Evolutionary conservation across 2,113 vertebrate genomes (phyloP).

Genomic region (Triplophysa tibetana): DNA sequence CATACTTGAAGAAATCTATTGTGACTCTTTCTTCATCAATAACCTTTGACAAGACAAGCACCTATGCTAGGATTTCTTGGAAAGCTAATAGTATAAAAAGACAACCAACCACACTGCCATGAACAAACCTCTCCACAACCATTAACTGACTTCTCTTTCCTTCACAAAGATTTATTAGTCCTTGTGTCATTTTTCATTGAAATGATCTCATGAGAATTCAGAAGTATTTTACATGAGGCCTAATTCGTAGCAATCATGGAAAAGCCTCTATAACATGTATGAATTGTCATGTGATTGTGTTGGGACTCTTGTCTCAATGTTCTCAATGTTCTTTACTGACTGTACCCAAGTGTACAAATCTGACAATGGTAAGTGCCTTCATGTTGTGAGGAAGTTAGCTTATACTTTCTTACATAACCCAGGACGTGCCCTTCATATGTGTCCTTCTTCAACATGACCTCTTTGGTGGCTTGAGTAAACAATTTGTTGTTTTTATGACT

Average conservation of each 20-base stretch:
- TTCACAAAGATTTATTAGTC: neutral
- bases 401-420: neutral
- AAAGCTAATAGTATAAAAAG: conserved; percentile 2
- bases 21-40: too few relatives aligned
- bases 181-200: too few relatives aligned
- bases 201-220: too few relatives aligned
- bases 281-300: too few relatives aligned
- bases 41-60: neutral
- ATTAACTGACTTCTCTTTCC: neutral
- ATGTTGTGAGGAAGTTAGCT: neutral
- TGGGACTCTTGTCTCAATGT: too few relatives aligned
- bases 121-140: neutral
- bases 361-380: conserved; percentile 20
- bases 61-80: neutral
- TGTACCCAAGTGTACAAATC: neutral
- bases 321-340: too few relatives aligned
- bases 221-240: too few relatives aligned
- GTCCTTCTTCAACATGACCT: conserved; percentile 29
- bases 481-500: conserved; percentile 16
- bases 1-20: too few relatives aligned
- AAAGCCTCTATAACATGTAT: too few relatives aligned
- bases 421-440: conserved; percentile 32
- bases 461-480: conserved; percentile 23
- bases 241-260: too few relatives aligned
- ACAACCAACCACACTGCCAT: neutral